A percentile compares a stretch with the other conserved stretches of the same genome.
Evolutionary conservation across 2,113 vertebrate species (phyloP).

Genomic region (Pipa parva): DNA sequence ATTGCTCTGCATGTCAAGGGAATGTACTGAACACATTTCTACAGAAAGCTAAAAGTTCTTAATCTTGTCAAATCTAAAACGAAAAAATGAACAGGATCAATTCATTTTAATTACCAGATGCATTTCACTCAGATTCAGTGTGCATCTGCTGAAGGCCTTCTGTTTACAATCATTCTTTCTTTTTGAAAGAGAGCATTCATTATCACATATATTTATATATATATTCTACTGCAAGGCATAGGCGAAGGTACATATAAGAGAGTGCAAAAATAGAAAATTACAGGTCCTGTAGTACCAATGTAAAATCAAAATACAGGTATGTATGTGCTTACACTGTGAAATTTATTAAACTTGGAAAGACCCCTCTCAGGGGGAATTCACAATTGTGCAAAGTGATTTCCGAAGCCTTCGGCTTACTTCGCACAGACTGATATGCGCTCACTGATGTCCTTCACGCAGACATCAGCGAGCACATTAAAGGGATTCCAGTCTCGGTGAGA

Average conservation of each 20-base stretch:
- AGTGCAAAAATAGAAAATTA: neutral
- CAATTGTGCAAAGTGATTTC: too few species aligned
- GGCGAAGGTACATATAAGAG: slow-evolving; percentile 6
- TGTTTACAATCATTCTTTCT: slow-evolving; percentile 21
- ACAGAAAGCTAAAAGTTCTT: slow-evolving; percentile 15
- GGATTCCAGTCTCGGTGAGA: too few species aligned
- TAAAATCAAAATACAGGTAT: neutral
- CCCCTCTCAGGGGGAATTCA: too few species aligned
- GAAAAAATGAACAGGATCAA: slow-evolving; percentile 25
- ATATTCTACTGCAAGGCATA: slow-evolving; percentile 12
- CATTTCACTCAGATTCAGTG: slow-evolving; percentile 8
- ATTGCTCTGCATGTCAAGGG: slow-evolving; percentile 12
- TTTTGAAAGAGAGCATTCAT: neutral
- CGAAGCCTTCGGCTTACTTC: too few species aligned
- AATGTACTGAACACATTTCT: slow-evolving; percentile 14
- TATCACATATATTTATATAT: slow-evolving; percentile 31
- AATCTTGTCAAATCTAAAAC: slow-evolving; percentile 32
- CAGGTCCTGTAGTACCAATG: neutral
- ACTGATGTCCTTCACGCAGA: too few species aligned
- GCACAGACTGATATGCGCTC: too few species aligned
- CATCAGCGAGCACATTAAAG: too few species aligned
- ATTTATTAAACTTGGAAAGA: too few species aligned
- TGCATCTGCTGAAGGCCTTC: slow-evolving; percentile 9
- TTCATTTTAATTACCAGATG: slow-evolving; percentile 34
- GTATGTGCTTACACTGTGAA: too few species aligned